phyloP scores from a whole-genome alignment of 2,888 invertebrate genomes.

The Dugesia japonica region DNA sequence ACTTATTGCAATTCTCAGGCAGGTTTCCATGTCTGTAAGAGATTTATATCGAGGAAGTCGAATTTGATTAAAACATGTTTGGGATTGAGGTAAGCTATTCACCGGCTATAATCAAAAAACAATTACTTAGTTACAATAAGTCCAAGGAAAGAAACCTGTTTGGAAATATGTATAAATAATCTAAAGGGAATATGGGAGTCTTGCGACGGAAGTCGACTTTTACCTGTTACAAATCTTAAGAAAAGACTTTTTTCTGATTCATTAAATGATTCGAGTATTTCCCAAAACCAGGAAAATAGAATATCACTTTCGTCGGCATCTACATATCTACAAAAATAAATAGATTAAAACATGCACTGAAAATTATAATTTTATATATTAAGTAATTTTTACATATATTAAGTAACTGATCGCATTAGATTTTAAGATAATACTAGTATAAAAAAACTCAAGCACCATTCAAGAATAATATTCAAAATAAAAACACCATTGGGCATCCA shows the following conservation, averaged over 20 bases:
- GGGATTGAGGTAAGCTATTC: constrained; percentile 56
- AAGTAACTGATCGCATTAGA: too few species aligned
- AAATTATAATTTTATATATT: too few species aligned
- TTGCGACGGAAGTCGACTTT: constrained; percentile 53
- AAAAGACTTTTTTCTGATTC: constrained; percentile 56
- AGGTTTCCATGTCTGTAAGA: constrained; percentile 54
- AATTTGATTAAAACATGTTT: constrained; percentile 55
- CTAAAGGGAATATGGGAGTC: constrained; percentile 8
- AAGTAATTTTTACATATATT: too few species aligned
- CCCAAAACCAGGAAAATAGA: constrained; percentile 56
- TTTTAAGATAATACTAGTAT: too few species aligned
- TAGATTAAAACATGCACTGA: too few species aligned
- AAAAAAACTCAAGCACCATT: too few species aligned
- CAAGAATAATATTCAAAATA: too few species aligned
- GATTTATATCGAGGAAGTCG: constrained; percentile 55
- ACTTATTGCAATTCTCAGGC: constrained; percentile 56
- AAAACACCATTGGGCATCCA: too few species aligned
- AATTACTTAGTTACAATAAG: neutral
- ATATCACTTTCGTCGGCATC: constrained; percentile 55
- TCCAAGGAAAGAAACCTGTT: neutral
- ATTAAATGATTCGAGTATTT: constrained; percentile 54
- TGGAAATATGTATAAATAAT: constrained; percentile 25
- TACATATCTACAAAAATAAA: constrained; percentile 52
- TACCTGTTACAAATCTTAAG: constrained; percentile 57
- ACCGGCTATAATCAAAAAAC: constrained; percentile 44